Percentiles rank a stretch among this genome's conserved stretches.
Evolutionary conservation across 2,888 invertebrate species (phyloP).

Genomic region (Nomada flava): DNA sequence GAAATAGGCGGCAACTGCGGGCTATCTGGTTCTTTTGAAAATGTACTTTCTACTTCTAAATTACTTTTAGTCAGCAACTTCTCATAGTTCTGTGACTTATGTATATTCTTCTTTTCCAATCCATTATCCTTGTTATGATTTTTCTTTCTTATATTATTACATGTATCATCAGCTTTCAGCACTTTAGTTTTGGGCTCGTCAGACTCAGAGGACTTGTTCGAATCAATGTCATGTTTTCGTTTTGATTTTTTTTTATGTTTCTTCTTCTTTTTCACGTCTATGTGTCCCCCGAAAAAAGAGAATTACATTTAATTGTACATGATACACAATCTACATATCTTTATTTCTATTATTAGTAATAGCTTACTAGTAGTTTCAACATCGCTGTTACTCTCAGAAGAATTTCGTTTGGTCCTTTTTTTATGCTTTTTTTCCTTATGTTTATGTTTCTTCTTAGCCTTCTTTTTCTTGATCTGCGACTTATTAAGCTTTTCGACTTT

Average conservation of each 20-base stretch:
- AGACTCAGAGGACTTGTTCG: slow-evolving; percentile 70
- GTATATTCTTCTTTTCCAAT: slow-evolving; percentile 5
- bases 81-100: slow-evolving; percentile 14
- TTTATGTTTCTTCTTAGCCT: slow-evolving; percentile 82
- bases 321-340: not conserved
- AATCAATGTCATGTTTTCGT: slow-evolving; percentile 76
- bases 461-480: slow-evolving; percentile 70
- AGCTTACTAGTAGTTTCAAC: slow-evolving; percentile 75
- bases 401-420: slow-evolving; percentile 84
- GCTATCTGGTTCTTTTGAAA: slow-evolving; percentile 59
- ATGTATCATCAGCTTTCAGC: slow-evolving; percentile 31
- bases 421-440: slow-evolving; percentile 86
- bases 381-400: slow-evolving; percentile 79
- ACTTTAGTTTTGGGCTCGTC: slow-evolving; percentile 70
- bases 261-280: slow-evolving; percentile 78
- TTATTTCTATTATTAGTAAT: slow-evolving; percentile 16
- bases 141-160: slow-evolving; percentile 20
- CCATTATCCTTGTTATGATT: slow-evolving; percentile 21
- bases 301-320: not conserved
- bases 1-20: slow-evolving; percentile 78
- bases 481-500: slow-evolving; percentile 68
- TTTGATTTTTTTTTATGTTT: slow-evolving; percentile 82
- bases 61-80: slow-evolving; percentile 32
- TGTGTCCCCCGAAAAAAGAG: not conserved
- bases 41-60: not conserved